Conservation (phyloP, 2,113 vertebrate species). For the Rissa tridactyla region DNA sequence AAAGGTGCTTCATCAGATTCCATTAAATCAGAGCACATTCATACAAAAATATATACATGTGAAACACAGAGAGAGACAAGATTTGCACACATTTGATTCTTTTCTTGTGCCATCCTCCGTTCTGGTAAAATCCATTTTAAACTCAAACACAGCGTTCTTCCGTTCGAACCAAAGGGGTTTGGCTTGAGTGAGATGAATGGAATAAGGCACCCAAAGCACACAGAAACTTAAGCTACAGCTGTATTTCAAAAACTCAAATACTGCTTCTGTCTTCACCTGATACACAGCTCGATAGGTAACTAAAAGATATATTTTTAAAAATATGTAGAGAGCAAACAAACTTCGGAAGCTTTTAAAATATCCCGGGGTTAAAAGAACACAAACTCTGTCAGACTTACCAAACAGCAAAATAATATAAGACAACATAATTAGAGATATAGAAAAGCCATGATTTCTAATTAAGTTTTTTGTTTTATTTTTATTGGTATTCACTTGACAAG, state of each 20-base stretch:
- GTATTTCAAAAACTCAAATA: neutral
- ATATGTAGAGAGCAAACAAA: neutral
- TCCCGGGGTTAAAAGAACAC: neutral
- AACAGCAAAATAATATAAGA: neutral
- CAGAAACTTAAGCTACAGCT: neutral
- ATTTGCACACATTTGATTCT: neutral
- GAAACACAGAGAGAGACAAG: neutral
- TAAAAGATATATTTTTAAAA: neutral
- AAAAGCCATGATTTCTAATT: neutral
- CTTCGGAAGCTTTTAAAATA: neutral
- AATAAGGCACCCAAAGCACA: neutral
- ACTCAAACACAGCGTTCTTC: neutral
- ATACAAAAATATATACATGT: conserved; percentile 4
- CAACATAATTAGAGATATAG: neutral
- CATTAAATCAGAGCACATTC: conserved; percentile 69
- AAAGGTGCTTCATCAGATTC: conserved; percentile 78
- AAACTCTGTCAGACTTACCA: neutral
- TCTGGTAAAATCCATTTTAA: neutral
- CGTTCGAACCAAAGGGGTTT: rapidly evolving
- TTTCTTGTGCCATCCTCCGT: neutral
- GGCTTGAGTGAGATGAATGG: neutral
- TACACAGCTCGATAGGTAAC: neutral
- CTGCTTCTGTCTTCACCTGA: neutral
- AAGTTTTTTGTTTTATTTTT: neutral
- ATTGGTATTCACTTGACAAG: neutral